These are phyloP conservation scores for Oncorhynchus tshawytscha DNA, from an alignment of 2,113 vertebrate species.

Conservation along the genomic window DNA sequence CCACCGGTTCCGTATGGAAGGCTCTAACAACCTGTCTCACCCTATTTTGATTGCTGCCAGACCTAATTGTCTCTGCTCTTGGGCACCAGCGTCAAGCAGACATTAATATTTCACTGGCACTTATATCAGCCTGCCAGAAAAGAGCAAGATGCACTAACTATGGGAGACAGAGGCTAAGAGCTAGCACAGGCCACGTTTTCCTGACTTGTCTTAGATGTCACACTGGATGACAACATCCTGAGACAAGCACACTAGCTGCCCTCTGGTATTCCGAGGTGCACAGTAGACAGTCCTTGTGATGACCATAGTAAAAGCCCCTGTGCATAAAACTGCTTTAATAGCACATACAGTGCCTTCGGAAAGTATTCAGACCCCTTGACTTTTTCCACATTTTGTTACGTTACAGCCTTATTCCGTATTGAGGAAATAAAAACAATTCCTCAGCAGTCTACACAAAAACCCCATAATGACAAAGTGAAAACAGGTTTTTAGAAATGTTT, in stretches of 20 bases:
- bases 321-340: not conserved
- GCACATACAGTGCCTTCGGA: not conserved
- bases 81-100: not conserved
- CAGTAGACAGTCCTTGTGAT: not conserved
- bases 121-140: not conserved
- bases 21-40: slow-evolving; percentile 7
- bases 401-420: too few relatives aligned
- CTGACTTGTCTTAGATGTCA: not conserved
- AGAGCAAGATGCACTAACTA: not conserved
- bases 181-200: not conserved
- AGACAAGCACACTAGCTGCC: not conserved
- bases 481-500: too few relatives aligned
- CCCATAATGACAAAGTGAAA: too few relatives aligned
- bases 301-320: not conserved
- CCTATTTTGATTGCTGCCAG: slow-evolving; percentile 1
- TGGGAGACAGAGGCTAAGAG: slow-evolving; percentile 1
- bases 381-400: too few relatives aligned
- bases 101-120: slow-evolving; percentile 6
- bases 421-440: too few relatives aligned
- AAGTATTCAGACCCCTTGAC: too few relatives aligned
- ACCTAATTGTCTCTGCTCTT: slow-evolving; percentile 1
- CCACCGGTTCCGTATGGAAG: not conserved
- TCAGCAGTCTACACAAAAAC: too few relatives aligned
- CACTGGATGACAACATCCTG: not conserved
- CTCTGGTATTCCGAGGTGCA: not conserved